These are phyloP conservation scores for Cacatua alba DNA, from an alignment of 2,113 vertebrate genomes.

Conservation along the genomic window DNA sequence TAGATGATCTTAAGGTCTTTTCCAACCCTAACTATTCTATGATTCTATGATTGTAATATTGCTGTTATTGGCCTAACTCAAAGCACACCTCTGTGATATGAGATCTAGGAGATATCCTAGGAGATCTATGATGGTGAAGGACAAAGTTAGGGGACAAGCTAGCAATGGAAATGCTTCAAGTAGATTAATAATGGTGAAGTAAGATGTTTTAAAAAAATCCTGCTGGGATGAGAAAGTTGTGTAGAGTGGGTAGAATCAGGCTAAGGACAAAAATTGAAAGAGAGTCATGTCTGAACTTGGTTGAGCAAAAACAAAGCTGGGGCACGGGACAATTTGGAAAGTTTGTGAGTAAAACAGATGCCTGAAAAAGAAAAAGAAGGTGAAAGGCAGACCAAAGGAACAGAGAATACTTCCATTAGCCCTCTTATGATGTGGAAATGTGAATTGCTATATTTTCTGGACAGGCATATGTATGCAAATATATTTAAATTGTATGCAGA, in stretches of 20 bases:
- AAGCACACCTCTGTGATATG: neutral
- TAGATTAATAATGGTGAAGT: neutral
- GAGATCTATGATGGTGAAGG: neutral
- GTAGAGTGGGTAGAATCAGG: neutral
- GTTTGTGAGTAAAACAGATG: neutral
- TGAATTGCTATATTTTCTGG: conserved; percentile 48
- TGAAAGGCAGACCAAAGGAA: neutral
- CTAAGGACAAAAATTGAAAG: neutral
- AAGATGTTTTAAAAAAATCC: neutral
- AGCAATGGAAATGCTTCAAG: neutral
- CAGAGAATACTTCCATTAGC: conserved; percentile 2
- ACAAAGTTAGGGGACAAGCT: neutral
- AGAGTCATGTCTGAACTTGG: neutral
- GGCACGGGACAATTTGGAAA: neutral
- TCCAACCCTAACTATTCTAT: too few relatives aligned
- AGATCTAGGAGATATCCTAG: neutral
- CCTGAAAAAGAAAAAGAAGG: neutral
- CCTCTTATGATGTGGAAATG: conserved; percentile 53
- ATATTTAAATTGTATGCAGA: conserved; percentile 69
- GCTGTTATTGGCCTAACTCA: neutral
- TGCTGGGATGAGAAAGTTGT: neutral
- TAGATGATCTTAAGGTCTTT: too few relatives aligned
- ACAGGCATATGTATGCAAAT: conserved; percentile 53
- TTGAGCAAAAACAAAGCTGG: neutral
- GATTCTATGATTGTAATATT: neutral